These are phyloP conservation scores for Aurelia coerulea DNA, from an alignment of 30 jellyfish, hydroid and myxozoan species.

Conservation along the genomic window DNA sequence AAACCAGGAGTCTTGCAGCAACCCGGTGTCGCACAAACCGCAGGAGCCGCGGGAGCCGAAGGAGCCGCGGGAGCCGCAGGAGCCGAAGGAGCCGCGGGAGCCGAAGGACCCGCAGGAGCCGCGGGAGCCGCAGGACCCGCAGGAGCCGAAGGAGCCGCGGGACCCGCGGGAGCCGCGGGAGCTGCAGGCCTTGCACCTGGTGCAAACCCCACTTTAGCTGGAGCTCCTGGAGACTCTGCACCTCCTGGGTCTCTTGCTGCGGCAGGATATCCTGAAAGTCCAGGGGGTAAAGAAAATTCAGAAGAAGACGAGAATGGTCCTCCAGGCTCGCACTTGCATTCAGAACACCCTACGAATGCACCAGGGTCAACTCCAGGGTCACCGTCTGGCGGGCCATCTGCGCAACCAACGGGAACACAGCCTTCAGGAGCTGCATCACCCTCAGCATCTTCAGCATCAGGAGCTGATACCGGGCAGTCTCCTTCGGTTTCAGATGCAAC, in stretches of 20 bases:
- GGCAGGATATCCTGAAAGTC: background rate
- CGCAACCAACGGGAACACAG: slow-evolving; percentile 25
- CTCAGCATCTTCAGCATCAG: slow-evolving; percentile 30
- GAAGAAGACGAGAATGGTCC: background rate
- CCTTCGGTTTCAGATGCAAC: slow-evolving; percentile 15
- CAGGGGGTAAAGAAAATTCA: too few species aligned
- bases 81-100: too few species aligned
- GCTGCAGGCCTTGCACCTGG: slow-evolving; percentile 6
- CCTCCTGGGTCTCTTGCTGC: slow-evolving; percentile 22
- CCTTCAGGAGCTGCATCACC: slow-evolving; percentile 37
- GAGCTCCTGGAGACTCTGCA: slow-evolving; percentile 36
- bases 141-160: too few species aligned
- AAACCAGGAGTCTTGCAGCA: slow-evolving; percentile 11
- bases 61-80: too few species aligned
- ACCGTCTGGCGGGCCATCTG: background rate
- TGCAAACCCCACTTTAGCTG: slow-evolving; percentile 16
- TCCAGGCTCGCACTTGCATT: slow-evolving; percentile 17
- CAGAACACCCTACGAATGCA: background rate
- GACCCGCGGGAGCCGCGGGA: too few species aligned
- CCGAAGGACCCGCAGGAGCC: too few species aligned
- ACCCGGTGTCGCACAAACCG: background rate
- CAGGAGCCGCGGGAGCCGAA: too few species aligned
- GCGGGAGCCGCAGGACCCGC: too few species aligned
- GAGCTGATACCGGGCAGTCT: background rate
- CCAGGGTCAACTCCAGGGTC: slow-evolving; percentile 43